Evolutionary conservation across 2,888 invertebrate genomes (phyloP).

Genomic region (Drosophila peninsularis): DNA sequence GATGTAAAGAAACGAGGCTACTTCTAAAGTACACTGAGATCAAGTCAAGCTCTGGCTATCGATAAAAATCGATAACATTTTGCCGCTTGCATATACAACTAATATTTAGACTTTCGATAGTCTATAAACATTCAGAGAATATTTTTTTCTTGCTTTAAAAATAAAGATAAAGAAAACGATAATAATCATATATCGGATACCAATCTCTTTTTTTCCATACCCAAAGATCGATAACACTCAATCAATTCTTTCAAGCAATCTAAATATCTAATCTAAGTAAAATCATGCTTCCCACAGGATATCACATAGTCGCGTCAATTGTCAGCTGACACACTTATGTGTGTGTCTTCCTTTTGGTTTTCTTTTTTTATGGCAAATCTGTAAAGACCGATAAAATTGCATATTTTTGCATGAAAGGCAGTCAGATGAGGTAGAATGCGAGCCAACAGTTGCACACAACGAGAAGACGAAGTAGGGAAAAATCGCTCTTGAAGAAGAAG

Average conservation of each 20-base stretch:
- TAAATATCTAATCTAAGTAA: neutral
- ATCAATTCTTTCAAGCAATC: neutral
- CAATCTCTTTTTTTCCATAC: too few relatives aligned
- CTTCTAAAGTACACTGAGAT: too few relatives aligned
- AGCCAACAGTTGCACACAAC: constrained; percentile 9
- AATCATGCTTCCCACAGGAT: neutral
- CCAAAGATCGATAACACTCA: neutral
- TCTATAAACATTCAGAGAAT: too few relatives aligned
- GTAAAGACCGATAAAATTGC: constrained; percentile 82
- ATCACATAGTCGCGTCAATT: neutral
- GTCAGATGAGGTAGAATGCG: constrained; percentile 26
- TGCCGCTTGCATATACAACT: neutral
- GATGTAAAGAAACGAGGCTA: too few relatives aligned
- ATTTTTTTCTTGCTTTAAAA: neutral
- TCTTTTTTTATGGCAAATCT: constrained; percentile 58
- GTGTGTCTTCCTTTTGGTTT: constrained; percentile 11
- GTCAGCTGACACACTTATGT: constrained; percentile 6
- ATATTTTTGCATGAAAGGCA: constrained; percentile 72
- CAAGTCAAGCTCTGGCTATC: too few relatives aligned
- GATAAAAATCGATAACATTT: neutral
- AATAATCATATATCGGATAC: too few relatives aligned
- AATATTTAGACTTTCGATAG: neutral
- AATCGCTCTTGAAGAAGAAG: constrained; percentile 2
- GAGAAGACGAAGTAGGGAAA: constrained; percentile 9
- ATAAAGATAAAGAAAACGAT: too few relatives aligned